These are phyloP conservation scores for Leptinotarsa tumamoca DNA, from an alignment of 2,888 invertebrate species.

Conservation along the genomic window DNA sequence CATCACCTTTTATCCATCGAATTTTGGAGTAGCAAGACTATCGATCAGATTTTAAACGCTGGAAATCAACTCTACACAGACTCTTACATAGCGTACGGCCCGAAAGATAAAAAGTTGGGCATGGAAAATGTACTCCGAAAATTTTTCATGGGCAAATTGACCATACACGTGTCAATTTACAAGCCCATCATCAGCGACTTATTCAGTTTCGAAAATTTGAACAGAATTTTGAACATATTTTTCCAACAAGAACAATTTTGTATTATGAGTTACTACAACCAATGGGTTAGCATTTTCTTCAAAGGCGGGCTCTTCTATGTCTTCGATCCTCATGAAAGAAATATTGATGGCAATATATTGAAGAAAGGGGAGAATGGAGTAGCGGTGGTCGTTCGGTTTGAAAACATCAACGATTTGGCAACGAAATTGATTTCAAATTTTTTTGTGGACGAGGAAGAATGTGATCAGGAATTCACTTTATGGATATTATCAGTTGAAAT, in stretches of 20 bases:
- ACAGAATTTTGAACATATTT: conserved; percentile 68
- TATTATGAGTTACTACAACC: conserved; percentile 69
- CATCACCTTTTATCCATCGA: conserved; percentile 67
- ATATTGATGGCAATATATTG: conserved; percentile 65
- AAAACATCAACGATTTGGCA: conserved; percentile 46
- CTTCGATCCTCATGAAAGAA: conserved; percentile 72
- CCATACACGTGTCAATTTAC: conserved; percentile 57
- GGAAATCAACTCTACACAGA: conserved; percentile 74
- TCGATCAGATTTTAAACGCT: conserved; percentile 70
- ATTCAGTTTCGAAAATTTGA: conserved; percentile 51
- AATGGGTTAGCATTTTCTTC: conserved; percentile 71
- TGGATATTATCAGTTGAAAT: conserved; percentile 50
- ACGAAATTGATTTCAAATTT: conserved; percentile 52
- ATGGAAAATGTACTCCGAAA: conserved; percentile 67
- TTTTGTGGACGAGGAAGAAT: conserved; percentile 38
- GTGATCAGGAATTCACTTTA: conserved; percentile 44
- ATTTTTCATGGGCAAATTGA: conserved; percentile 69
- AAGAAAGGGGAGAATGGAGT: conserved; percentile 45
- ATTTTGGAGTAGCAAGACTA: conserved; percentile 69
- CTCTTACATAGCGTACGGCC: conserved; percentile 70
- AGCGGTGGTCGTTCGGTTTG: conserved; percentile 53
- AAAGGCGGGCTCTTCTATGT: conserved; percentile 70
- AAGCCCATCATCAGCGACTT: conserved; percentile 57
- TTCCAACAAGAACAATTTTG: conserved; percentile 71
- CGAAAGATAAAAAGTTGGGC: conserved; percentile 64